Base-by-base conservation (phyloP, 2,888 invertebrate genomes). In the Ptychoptera albimana region DNA sequence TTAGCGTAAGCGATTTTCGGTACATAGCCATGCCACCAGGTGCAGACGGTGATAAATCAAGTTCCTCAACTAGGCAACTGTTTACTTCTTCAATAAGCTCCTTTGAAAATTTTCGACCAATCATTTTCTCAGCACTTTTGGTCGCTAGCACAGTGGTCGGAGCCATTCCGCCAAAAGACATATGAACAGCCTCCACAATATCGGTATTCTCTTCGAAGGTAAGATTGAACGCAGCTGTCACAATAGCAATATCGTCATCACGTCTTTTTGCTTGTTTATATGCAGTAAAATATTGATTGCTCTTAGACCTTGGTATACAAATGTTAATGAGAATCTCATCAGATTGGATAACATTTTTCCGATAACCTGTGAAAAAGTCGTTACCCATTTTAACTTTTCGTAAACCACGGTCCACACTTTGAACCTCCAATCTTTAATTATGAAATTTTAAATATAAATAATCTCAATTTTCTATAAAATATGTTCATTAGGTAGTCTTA, bases 191-290 rank as follows among this genome's bases (percentile, higher is more conserved):
- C 44, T 72, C 61, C 32, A 91, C 70, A n/a, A 69, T 60, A 48
- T 68, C 67, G 2, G 67, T 65, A 35, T 64, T 57, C 5, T 68
- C 58, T 53, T 75, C 61, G 49, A 92, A 76, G 39, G 59, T 64
- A 0, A 92, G 74, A 57, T 79, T 80, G 50, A 92, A 72, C 0
- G 84, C 83, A 45, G 83, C 79, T 56, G 92, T 96, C 0, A 94
- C 94, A 53, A 96, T 92, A 2, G 94, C 88, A 52, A 96, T 94
- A 60, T 96, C 96, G 60, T 96, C 94, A 54, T 96, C 94, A 45
- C 86, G 72, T 48, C 96, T 68, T 55, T 83, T 80, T 0, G 94
- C 83, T 71, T 94, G 94, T 61, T 96, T 96, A 58, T 83, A 91
- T 1, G 84, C 84, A 55, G 79, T 75, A 55, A 88, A 79, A 65